Conservation (phyloP, 2,888 invertebrate genomes). For the Stramonita haemastoma region DNA sequence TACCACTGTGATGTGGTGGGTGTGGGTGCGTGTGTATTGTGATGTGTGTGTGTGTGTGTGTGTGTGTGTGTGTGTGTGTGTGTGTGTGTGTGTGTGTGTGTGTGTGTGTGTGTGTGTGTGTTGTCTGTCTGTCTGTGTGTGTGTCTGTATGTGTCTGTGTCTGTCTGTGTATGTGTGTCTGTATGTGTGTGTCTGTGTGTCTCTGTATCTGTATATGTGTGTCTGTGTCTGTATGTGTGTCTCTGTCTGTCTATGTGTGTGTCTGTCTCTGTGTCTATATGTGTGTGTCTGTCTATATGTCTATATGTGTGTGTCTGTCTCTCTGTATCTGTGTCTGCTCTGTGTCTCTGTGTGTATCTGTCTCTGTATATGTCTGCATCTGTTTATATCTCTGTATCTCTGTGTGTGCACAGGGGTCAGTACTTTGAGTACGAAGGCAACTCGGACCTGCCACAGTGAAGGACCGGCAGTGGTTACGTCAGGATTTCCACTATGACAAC, state of each 20-base stretch:
- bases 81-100: not conserved
- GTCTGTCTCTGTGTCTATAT: not conserved
- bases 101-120: not conserved
- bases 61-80: too few relatives aligned
- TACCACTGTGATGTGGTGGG: too few relatives aligned
- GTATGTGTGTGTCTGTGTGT: not conserved
- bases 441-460: conserved; percentile 86
- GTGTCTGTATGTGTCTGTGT: too few relatives aligned
- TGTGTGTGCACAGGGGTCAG: conserved; percentile 86
- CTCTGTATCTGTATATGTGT: too few relatives aligned
- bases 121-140: not conserved
- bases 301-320: not conserved
- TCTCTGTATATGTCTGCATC: not conserved
- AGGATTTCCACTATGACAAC: conserved; percentile 99
- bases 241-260: not conserved
- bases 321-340: not conserved
- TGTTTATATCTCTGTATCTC: not conserved
- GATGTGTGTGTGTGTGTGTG: too few relatives aligned
- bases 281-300: not conserved
- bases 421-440: conserved; percentile 91
- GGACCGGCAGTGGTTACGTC: conserved; percentile 91
- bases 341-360: not conserved
- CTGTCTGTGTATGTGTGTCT: too few relatives aligned
- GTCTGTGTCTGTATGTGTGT: not conserved
- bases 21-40: not conserved